These are phyloP conservation scores for Marisa cornuarietis DNA, from an alignment of 1,140 invertebrate species.

Conservation along the genomic window DNA sequence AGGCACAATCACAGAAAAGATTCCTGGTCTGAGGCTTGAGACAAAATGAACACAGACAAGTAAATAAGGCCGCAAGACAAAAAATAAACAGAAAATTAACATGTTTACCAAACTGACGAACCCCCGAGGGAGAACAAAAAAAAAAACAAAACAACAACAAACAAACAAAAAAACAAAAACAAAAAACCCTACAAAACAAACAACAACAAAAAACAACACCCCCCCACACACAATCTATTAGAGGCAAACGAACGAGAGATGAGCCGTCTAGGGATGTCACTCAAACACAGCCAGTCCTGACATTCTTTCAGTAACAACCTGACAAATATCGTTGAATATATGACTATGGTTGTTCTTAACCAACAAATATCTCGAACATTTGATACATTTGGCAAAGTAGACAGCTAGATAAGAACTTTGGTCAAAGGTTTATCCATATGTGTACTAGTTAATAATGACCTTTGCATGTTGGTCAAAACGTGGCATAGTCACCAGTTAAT, in stretches of 20 bases:
- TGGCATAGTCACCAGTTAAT: too few relatives aligned
- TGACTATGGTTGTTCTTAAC: too few relatives aligned
- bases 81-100: neutral
- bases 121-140: neutral
- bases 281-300: too few relatives aligned
- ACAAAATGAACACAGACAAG: neutral
- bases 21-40: neutral
- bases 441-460: too few relatives aligned
- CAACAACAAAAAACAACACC: neutral
- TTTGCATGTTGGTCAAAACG: too few relatives aligned
- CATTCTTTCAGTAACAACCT: too few relatives aligned
- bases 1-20: neutral
- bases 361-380: too few relatives aligned
- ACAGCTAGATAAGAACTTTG: too few relatives aligned
- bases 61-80: neutral
- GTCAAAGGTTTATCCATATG: too few relatives aligned
- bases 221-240: neutral
- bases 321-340: too few relatives aligned
- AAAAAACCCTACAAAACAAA: neutral
- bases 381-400: too few relatives aligned
- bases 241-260: neutral
- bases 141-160: neutral
- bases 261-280: too few relatives aligned
- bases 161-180: neutral
- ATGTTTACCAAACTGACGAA: neutral